A percentile compares a stretch with the other conserved stretches of the same genome.
phyloP scores from a whole-genome alignment of 2,797 vertebrate species.

The Notolabrus celidotus region DNA sequence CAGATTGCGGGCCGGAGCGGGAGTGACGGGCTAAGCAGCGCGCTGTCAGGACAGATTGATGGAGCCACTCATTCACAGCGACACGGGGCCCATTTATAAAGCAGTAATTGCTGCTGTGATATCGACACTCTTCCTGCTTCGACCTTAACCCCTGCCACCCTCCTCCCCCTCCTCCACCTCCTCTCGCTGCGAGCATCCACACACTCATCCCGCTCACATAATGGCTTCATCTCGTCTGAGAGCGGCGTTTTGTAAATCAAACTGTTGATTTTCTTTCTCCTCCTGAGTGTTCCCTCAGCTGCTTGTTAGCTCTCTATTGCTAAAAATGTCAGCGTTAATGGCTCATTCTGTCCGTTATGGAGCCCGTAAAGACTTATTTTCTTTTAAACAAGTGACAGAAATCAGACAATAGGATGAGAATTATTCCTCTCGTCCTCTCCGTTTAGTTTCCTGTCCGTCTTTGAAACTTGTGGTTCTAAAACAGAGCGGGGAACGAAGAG shows the following conservation, averaged over 20 bases:
- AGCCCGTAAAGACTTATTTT: conserved; percentile 15
- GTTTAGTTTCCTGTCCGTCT: background rate
- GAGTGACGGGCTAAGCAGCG: conserved; percentile 89
- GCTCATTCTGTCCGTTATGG: conserved; percentile 12
- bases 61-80: conserved; percentile 86
- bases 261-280: conserved; percentile 55
- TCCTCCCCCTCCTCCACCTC: conserved; percentile 65
- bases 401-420: background rate
- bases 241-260: conserved; percentile 60
- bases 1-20: conserved; percentile 87
- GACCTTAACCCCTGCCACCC: conserved; percentile 86
- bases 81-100: conserved; percentile 89
- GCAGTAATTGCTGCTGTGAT: conserved; percentile 91
- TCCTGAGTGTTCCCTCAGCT: conserved; percentile 35
- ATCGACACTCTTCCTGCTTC: conserved; percentile 89
- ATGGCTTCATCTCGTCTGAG: conserved; percentile 52
- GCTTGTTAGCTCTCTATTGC: conserved; percentile 35
- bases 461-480: background rate
- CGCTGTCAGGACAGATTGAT: conserved; percentile 89
- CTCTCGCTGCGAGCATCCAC: conserved; percentile 32
- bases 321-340: conserved; percentile 13
- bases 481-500: background rate
- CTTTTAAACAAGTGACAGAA: background rate
- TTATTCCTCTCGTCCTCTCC: background rate
- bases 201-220: conserved; percentile 31